These are phyloP conservation scores for Nemurella pictetii DNA, from an alignment of 2,888 invertebrate species.

Conservation along the genomic window DNA sequence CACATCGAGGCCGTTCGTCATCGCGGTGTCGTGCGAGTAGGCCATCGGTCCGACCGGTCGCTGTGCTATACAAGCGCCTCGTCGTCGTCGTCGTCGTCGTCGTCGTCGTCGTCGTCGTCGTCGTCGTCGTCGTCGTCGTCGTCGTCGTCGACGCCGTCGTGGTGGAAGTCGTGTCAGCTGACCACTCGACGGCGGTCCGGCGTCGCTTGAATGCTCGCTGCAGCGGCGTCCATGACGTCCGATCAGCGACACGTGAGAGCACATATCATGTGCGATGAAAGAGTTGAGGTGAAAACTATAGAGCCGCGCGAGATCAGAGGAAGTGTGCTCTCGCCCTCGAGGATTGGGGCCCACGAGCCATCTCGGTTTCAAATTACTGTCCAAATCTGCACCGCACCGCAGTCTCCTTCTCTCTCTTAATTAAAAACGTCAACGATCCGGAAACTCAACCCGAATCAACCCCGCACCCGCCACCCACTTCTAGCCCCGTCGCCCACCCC, in stretches of 20 bases:
- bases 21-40: background rate
- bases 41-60: too few relatives aligned
- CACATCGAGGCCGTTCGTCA: background rate
- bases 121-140: too few relatives aligned
- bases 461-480: background rate
- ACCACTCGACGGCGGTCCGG: background rate
- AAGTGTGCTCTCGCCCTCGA: conserved; percentile 9
- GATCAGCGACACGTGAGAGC: background rate
- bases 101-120: too few relatives aligned
- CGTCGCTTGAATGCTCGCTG: background rate
- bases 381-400: conserved; percentile 29
- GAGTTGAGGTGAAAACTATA: conserved; percentile 16
- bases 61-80: too few relatives aligned
- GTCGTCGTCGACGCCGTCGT: too few relatives aligned
- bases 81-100: too few relatives aligned
- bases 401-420: conserved; percentile 31
- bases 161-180: background rate
- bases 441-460: conserved; percentile 25
- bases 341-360: background rate
- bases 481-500: background rate
- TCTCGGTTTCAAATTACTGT: conserved; percentile 34
- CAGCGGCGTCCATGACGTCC: background rate
- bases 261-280: background rate
- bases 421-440: conserved; percentile 36
- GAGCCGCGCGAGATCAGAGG: conserved; percentile 17